A percentile compares a stretch with the other conserved stretches of the same genome.
These are phyloP conservation scores for Stomatorhinus walkeri DNA, from an alignment of 2,797 vertebrate genomes.

Conservation along the genomic window DNA sequence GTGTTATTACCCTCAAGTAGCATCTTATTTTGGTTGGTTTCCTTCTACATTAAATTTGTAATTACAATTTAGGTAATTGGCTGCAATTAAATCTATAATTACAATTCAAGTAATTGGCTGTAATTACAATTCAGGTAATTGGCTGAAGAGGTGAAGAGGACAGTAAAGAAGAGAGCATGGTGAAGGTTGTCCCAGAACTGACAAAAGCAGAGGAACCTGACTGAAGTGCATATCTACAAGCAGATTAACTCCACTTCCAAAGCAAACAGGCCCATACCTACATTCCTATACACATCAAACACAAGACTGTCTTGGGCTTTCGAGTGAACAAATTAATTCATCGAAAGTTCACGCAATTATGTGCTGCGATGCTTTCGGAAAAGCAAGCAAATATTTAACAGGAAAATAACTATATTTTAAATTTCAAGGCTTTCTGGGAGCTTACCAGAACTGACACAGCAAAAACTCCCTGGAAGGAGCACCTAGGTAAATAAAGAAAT, in stretches of 20 bases:
- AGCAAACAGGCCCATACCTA: slow-evolving; percentile 33
- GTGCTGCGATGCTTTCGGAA: background rate
- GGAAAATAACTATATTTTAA: background rate
- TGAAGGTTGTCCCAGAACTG: slow-evolving; percentile 67
- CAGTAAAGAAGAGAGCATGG: slow-evolving; percentile 44
- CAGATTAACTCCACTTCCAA: slow-evolving; percentile 48
- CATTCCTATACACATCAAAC: slow-evolving; percentile 37
- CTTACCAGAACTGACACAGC: slow-evolving; percentile 32
- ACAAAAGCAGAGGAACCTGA: slow-evolving; percentile 21
- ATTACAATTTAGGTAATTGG: background rate
- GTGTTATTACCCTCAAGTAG: slow-evolving; percentile 88
- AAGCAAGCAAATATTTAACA: background rate
- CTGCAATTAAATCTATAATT: slow-evolving; percentile 18
- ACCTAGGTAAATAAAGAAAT: background rate
- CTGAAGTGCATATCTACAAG: slow-evolving; percentile 28
- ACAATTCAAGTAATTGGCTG: background rate
- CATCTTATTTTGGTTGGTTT: slow-evolving; percentile 55
- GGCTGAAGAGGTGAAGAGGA: slow-evolving; percentile 67
- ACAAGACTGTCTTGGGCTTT: slow-evolving; percentile 16
- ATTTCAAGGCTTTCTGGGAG: slow-evolving; percentile 27
- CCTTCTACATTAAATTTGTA: slow-evolving; percentile 59
- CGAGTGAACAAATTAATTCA: slow-evolving; percentile 8
- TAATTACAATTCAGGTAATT: background rate
- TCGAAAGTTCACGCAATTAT: background rate
- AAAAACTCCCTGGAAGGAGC: background rate